phyloP scores from a whole-genome alignment of 2,888 invertebrate species.

The Electrophaes corylata region DNA sequence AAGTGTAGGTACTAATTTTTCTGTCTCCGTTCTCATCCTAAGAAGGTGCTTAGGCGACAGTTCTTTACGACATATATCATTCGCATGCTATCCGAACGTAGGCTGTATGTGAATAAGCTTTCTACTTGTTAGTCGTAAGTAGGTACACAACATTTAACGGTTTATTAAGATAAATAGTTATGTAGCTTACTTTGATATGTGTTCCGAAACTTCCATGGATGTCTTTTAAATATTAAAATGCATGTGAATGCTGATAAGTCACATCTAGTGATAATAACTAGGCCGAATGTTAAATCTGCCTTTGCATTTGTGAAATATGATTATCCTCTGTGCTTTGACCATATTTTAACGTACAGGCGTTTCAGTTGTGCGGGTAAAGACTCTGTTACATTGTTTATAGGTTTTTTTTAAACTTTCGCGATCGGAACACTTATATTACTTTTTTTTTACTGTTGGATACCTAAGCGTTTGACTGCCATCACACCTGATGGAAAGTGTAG shows the following conservation, averaged over 20 bases:
- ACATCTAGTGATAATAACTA: neutral
- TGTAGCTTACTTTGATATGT: constrained; percentile 66
- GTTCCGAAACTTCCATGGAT: constrained; percentile 50
- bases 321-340: no score
- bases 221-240: constrained; percentile 23
- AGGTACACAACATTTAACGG: constrained; percentile 58
- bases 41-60: constrained; percentile 52
- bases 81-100: constrained; percentile 68
- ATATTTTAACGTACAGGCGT: no score
- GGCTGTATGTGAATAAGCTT: constrained; percentile 74
- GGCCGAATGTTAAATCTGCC: neutral
- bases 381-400: no score
- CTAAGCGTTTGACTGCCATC: no score
- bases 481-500: no score
- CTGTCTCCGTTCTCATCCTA: constrained; percentile 26
- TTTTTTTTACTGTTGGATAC: no score
- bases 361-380: no score
- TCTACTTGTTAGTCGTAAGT: constrained; percentile 68
- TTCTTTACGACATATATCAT: constrained; percentile 48
- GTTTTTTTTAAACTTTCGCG: no score
- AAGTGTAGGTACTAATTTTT: constrained; percentile 39
- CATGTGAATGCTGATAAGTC: constrained; percentile 6
- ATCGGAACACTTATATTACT: no score
- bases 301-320: neutral
- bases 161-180: constrained; percentile 48